These are phyloP conservation scores for Scaeva pyrastri DNA, from an alignment of 2,888 invertebrate species.

Conservation along the genomic window DNA sequence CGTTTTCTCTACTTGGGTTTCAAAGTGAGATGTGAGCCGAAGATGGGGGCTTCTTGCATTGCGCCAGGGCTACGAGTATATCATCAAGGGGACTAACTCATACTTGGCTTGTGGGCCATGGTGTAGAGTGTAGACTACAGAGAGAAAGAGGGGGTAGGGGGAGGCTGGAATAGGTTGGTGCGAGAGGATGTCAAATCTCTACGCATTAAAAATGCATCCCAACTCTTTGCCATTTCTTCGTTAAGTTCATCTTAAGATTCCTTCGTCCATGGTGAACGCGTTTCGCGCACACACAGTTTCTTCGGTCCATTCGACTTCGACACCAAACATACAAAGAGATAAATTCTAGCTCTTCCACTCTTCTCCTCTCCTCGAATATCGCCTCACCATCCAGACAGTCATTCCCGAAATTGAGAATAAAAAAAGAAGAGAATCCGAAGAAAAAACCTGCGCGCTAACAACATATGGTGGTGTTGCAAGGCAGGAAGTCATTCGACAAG, in stretches of 20 bases:
- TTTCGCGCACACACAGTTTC: slow-evolving; percentile 58
- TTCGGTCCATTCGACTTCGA: slow-evolving; percentile 1
- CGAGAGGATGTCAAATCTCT: slow-evolving; percentile 5
- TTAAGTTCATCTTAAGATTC: slow-evolving; percentile 57
- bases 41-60: slow-evolving; percentile 32
- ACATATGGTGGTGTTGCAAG: background rate
- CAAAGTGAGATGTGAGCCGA: slow-evolving; percentile 24
- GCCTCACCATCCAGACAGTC: too few species aligned
- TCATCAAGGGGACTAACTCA: slow-evolving; percentile 2
- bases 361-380: background rate
- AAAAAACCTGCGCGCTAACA: slow-evolving; percentile 45
- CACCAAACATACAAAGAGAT: background rate
- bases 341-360: background rate
- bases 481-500: slow-evolving; percentile 33
- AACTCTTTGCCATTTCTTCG: slow-evolving; percentile 52
- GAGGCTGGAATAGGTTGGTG: background rate
- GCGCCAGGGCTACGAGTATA: slow-evolving; percentile 13
- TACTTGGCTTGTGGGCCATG: background rate
- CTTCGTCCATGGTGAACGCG: slow-evolving; percentile 30
- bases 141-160: too few species aligned
- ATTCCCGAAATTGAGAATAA: slow-evolving; percentile 15
- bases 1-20: slow-evolving; percentile 42
- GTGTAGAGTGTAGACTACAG: too few species aligned
- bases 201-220: slow-evolving; percentile 67
- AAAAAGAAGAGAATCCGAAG: slow-evolving; percentile 6